These are phyloP conservation scores for Leptogaster cylindrica DNA, from an alignment of 2,888 invertebrate genomes.

Conservation along the genomic window DNA sequence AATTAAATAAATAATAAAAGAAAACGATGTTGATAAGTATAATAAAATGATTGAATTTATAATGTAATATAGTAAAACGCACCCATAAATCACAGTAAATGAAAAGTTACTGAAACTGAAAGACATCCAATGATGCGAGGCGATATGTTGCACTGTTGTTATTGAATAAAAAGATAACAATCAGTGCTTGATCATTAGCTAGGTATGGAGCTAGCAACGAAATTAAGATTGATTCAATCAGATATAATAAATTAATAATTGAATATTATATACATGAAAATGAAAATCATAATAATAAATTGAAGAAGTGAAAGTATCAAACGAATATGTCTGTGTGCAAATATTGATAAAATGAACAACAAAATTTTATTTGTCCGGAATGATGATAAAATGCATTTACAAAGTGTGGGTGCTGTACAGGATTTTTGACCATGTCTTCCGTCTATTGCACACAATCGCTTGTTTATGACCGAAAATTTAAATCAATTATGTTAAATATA, in stretches of 20 bases:
- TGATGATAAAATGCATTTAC: background rate
- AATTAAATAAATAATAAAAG: slow-evolving; percentile 13
- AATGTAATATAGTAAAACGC: slow-evolving; percentile 31
- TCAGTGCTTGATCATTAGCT: slow-evolving; percentile 51
- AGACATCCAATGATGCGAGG: slow-evolving; percentile 46
- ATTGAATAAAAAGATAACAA: slow-evolving; percentile 44
- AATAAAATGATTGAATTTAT: background rate
- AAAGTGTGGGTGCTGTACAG: slow-evolving; percentile 51
- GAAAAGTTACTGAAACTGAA: background rate
- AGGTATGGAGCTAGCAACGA: slow-evolving; percentile 43
- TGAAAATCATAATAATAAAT: too few relatives aligned
- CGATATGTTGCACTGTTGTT: slow-evolving; percentile 46
- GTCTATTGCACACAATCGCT: slow-evolving; percentile 29
- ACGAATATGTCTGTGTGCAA: slow-evolving; percentile 48
- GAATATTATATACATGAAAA: too few relatives aligned
- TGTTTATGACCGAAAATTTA: slow-evolving; percentile 20
- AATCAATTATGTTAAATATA: background rate
- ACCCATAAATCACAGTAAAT: background rate
- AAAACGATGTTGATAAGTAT: slow-evolving; percentile 5
- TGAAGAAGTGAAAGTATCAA: slow-evolving; percentile 47
- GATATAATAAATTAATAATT: slow-evolving; percentile 36
- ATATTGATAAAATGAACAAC: slow-evolving; percentile 43
- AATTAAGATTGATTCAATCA: slow-evolving; percentile 19
- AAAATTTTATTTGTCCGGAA: slow-evolving; percentile 40
- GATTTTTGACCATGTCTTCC: slow-evolving; percentile 52